phyloP scores from a whole-genome alignment of 2,113 vertebrate genomes.

The Aleadryas rufinucha region DNA sequence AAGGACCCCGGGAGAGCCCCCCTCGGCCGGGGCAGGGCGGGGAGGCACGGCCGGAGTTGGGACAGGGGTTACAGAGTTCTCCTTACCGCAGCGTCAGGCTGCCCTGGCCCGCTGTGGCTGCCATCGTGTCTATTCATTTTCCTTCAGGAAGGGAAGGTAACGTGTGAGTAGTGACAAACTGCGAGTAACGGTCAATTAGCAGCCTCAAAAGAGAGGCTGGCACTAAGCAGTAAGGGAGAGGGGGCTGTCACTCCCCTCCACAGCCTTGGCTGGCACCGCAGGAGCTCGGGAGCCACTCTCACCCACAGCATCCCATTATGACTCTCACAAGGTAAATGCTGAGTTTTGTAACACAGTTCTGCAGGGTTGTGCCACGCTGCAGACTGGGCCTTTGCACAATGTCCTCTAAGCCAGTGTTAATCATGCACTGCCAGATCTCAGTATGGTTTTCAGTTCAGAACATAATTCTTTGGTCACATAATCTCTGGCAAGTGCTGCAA shows the following conservation, averaged over 20 bases:
- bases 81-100: fast-evolving
- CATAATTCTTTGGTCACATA: fast-evolving
- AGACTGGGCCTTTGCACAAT: not conserved
- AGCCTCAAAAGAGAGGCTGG: not conserved
- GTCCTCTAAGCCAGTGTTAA: not conserved
- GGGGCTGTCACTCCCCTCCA: fast-evolving
- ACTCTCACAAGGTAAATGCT: not conserved
- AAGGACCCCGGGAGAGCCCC: not conserved
- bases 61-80: fast-evolving
- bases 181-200: fast-evolving
- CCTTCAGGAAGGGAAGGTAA: not conserved
- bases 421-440: fast-evolving
- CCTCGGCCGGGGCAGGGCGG: not conserved
- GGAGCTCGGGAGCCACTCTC: fast-evolving
- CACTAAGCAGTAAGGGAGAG: not conserved
- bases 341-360: fast-evolving
- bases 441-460: not conserved
- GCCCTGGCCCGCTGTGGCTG: not conserved
- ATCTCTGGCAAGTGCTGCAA: not conserved
- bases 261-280: not conserved
- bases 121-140: not conserved
- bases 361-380: not conserved
- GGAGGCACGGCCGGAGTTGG: not conserved
- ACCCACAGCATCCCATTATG: fast-evolving
- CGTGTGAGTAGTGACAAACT: fast-evolving